These are phyloP conservation scores for Onychostruthus taczanowskii DNA, from an alignment of 2,113 vertebrate genomes.

Conservation along the genomic window DNA sequence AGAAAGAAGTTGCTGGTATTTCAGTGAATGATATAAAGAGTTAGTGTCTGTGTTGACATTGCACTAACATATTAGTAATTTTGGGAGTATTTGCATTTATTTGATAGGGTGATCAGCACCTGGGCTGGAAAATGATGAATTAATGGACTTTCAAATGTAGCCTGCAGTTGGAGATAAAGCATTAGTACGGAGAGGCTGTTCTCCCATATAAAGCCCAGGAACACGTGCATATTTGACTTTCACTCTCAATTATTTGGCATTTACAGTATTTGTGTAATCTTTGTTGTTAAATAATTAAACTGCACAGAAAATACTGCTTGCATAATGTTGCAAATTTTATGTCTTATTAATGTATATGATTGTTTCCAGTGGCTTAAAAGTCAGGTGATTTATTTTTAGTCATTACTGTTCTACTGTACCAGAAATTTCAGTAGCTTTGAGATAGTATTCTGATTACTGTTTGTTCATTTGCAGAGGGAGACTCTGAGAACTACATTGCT, in stretches of 20 bases:
- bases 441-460: constrained; percentile 14
- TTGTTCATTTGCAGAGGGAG: constrained; percentile 83
- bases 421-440: neutral
- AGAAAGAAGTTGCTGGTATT: neutral
- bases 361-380: neutral
- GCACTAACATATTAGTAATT: neutral
- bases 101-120: neutral
- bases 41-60: neutral
- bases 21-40: neutral
- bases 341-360: neutral
- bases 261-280: neutral
- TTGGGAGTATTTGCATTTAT: neutral
- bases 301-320: neutral
- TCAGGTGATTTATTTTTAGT: neutral
- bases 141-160: neutral
- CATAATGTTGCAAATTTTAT: neutral
- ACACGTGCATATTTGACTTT: neutral
- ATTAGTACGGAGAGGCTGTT: neutral
- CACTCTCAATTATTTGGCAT: neutral
- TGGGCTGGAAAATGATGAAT: neutral
- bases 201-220: neutral
- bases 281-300: constrained; percentile 1
- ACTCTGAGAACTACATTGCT: constrained; percentile 94
- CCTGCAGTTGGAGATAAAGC: neutral
- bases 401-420: neutral